These are phyloP conservation scores for Helicolenus hilgendorfi DNA, from an alignment of 2,797 vertebrate genomes.

Conservation along the genomic window DNA sequence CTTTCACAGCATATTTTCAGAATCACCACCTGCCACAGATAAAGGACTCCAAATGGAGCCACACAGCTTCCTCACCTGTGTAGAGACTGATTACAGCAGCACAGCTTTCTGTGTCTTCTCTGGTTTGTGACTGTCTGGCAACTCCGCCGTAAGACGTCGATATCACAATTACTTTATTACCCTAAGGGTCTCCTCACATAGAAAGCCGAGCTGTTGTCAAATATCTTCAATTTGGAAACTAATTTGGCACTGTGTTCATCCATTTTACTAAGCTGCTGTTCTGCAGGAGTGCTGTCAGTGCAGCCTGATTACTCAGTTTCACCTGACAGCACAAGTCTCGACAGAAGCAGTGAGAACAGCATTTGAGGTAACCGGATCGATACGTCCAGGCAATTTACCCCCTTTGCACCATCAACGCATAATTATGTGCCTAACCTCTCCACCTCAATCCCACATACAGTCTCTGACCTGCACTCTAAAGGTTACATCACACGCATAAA, in stretches of 20 bases:
- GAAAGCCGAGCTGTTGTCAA: slow-evolving; percentile 24
- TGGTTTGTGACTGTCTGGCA: slow-evolving; percentile 22
- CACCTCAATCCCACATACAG: slow-evolving; percentile 55
- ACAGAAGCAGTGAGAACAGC: slow-evolving; percentile 55
- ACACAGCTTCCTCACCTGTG: slow-evolving; percentile 41
- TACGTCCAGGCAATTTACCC: slow-evolving; percentile 61
- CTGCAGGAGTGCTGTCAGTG: slow-evolving; percentile 46
- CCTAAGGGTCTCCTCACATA: neutral
- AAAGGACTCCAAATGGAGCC: slow-evolving; percentile 13
- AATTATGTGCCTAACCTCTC: slow-evolving; percentile 67
- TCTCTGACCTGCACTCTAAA: slow-evolving; percentile 34
- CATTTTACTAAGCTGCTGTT: slow-evolving; percentile 46
- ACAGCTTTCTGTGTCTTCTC: slow-evolving; percentile 4
- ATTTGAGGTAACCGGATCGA: slow-evolving; percentile 76
- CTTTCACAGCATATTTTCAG: slow-evolving; percentile 4
- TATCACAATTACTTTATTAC: slow-evolving; percentile 54
- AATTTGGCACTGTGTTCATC: slow-evolving; percentile 35
- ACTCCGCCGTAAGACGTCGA: slow-evolving; percentile 26
- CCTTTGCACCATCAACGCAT: slow-evolving; percentile 54
- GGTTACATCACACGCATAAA: slow-evolving; percentile 11
- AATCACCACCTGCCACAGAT: slow-evolving; percentile 20
- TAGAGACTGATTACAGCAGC: slow-evolving; percentile 20
- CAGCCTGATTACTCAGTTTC: slow-evolving; percentile 69
- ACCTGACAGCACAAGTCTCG: slow-evolving; percentile 59
- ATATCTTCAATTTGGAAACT: slow-evolving; percentile 61